Base-by-base conservation (phyloP, 2,113 vertebrate species). In the Hippolais icterina region DNA sequence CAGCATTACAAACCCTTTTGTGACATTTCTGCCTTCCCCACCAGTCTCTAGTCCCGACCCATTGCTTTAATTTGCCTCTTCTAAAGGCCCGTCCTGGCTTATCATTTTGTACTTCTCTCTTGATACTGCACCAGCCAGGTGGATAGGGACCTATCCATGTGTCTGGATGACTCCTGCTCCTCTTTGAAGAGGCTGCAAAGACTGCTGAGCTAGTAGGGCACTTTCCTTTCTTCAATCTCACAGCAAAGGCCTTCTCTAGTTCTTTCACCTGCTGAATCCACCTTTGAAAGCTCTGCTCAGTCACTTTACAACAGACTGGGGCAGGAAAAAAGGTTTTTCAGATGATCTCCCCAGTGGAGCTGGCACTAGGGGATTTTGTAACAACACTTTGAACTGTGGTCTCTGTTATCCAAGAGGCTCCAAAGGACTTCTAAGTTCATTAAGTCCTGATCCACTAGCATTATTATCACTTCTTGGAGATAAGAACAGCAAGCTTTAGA, bases 221-320 rank as follows among this genome's bases (percentile, higher is more conserved):
- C 77, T 87, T 85, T 29, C 14, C 60, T 91, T 79, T 85, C 52
- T 94, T 91, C 91, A n/a, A 5, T 33, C 65, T 49, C 65, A 68
- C 88, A 76, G 93, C 52, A 87, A 87, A 97, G 60, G 12, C 52
- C 65, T 87, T 61, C 69, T 87, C 87, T 87, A 42, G 80, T 57
- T 79, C 74, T 95, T 87, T 71, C 70, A 79, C 74, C 87, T 76
- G 49, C 81, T 82, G 87, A 68, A 83, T 92, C 28, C 70, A 72
- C 42, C 37, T 95, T 96, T 96, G 89, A 97, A 95, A 77, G 46
- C 50, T 82, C 64, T 83, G 68, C 11, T 96, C 77, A 84, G 65
- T 59, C 81, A 82, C 56, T 81, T 49, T 87, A 7, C 31, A 85
- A 52, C 4, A 17, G 8, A 23, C 22, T 60, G 31, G 61, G 35